Conservation (phyloP, 92 coral and sea anemone genomes). For the Phenganax marumi region DNA sequence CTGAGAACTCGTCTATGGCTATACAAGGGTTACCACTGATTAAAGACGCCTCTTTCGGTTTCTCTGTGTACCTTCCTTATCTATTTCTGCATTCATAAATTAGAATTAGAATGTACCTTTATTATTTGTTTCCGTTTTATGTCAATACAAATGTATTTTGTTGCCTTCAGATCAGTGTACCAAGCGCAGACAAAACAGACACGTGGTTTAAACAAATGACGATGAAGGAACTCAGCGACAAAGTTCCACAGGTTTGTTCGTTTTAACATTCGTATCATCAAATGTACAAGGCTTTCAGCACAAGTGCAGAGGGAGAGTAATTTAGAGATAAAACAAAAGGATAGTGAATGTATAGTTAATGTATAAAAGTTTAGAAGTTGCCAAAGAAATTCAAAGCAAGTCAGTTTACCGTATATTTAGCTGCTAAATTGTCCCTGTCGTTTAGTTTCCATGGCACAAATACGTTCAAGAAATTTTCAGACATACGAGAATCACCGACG, state of each 20-base stretch:
- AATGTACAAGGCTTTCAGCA: background rate
- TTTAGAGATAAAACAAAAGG: too few species aligned
- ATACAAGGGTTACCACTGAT: too few species aligned
- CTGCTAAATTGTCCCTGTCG: too few species aligned
- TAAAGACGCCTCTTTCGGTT: background rate
- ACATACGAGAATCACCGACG: slow-evolving; percentile 63
- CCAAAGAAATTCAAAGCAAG: too few species aligned
- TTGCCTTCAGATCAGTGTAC: slow-evolving; percentile 71
- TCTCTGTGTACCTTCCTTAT: background rate
- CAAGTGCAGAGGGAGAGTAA: too few species aligned
- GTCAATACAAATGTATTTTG: background rate
- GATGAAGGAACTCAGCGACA: slow-evolving; percentile 64
- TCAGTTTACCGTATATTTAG: too few species aligned
- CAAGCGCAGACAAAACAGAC: slow-evolving; percentile 94
- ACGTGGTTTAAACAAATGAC: slow-evolving; percentile 95
- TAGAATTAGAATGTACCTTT: background rate
- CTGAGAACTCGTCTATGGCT: too few species aligned
- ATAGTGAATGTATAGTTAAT: too few species aligned
- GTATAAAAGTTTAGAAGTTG: too few species aligned
- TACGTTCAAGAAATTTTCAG: slow-evolving; percentile 77
- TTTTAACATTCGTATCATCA: background rate
- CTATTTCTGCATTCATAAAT: too few species aligned
- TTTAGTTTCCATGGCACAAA: slow-evolving; percentile 82
- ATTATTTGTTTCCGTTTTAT: background rate
- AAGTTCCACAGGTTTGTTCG: slow-evolving; percentile 75